Evolutionary conservation across 2,797 vertebrate species (phyloP), one percentile per base, ranked within the genome.

Genomic region (Rhinogobio ventralis): DNA sequence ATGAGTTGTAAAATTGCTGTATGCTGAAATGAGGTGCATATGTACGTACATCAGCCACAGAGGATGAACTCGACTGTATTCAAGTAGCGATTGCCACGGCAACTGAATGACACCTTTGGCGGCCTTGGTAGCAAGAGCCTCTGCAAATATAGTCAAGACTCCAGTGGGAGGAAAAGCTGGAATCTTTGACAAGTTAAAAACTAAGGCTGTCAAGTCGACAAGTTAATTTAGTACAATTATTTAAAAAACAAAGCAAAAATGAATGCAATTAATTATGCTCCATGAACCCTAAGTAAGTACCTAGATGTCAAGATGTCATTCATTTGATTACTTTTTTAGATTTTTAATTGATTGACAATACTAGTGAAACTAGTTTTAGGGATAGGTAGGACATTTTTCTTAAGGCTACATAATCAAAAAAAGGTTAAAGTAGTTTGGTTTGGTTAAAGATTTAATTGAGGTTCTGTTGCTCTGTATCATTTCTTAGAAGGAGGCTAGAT

Each of bases 401-500:
- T 15, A 6, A 51, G 62, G 28, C 20, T 51, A 5, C 45, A 53
- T 66, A 33, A 68, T 68, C 2, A 68, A 81, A 42, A 71, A 15
- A 55, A 15, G 5, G 36, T n/a, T n/a, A n/a, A n/a, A n/a, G n/a
- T n/a, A n/a, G n/a, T n/a, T n/a, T n/a, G 20, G 9, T 42, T 45
- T 20, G 14, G 36, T 71, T 20, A 72, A 28, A 14, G 28, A 39
- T 39, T 17, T 39, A 15, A 36, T 85, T 87, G 86, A 87, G 78
- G 81, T 85, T 67, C 36, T 88, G 83, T 91, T 84, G 83, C 83
- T 88, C 88, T 87, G 66, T 90, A 88, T 80, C 86, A 73, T 72
- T 86, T 88, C 91, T 91, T 91, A 89, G 57, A 62, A 28, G 91
- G 92, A 91, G 89, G 91, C 83, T 80, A 76, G 87, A 91, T 92